Conservation (phyloP, 2,113 vertebrate genomes). For the Charina bottae region DNA sequence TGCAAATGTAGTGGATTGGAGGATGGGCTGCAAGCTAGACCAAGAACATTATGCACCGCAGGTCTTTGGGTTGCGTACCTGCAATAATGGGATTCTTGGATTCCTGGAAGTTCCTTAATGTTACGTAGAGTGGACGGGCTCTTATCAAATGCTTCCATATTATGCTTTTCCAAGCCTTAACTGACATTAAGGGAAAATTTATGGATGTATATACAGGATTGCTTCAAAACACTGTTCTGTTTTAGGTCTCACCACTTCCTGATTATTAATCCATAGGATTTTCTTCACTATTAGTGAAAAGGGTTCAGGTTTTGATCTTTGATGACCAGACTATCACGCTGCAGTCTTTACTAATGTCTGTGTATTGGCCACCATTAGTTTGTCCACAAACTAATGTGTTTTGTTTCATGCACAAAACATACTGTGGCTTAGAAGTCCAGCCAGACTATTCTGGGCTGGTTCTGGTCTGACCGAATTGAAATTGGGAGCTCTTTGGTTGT, state of each 20-base stretch:
- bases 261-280: background rate
- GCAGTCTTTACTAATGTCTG: background rate
- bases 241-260: too few relatives aligned
- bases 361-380: background rate
- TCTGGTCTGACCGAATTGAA: background rate
- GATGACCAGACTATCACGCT: background rate
- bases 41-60: too few relatives aligned
- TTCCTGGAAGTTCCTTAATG: background rate
- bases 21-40: too few relatives aligned
- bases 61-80: too few relatives aligned
- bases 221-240: too few relatives aligned
- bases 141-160: too few relatives aligned
- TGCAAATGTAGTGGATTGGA: too few relatives aligned
- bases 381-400: background rate
- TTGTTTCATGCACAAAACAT: background rate
- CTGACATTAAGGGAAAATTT: too few relatives aligned
- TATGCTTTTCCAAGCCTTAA: too few relatives aligned
- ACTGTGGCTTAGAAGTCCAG: background rate
- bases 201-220: too few relatives aligned
- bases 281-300: background rate
- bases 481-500: background rate
- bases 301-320: background rate
- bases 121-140: background rate
- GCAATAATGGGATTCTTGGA: background rate
- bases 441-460: background rate